Percentiles rank a stretch among this genome's conserved stretches.
Conservation (phyloP, 1,140 invertebrate genomes). For the Condylostylus longicornis region DNA sequence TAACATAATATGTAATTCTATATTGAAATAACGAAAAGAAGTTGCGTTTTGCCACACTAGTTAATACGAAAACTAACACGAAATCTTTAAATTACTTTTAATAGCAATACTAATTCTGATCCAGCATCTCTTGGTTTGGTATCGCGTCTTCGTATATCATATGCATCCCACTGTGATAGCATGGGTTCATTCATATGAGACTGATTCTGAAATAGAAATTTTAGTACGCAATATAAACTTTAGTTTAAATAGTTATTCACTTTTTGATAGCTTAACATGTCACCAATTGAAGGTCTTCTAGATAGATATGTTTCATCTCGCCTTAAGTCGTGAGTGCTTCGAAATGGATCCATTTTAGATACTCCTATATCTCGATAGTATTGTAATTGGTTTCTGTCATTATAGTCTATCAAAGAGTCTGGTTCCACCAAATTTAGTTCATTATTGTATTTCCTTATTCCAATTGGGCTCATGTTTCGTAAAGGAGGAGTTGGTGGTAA, state of each 20-base stretch:
- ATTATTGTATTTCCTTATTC: neutral
- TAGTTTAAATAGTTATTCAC: neutral
- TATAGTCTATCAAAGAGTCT: neutral
- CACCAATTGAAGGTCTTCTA: neutral
- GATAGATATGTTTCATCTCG: slow-evolving; percentile 5
- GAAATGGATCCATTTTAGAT: slow-evolving; percentile 13
- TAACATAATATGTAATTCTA: too few species aligned
- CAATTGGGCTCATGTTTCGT: slow-evolving; percentile 8
- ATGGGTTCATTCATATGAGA: neutral
- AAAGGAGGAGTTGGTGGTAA: slow-evolving; percentile 19
- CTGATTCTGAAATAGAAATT: too few species aligned
- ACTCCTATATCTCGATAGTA: neutral
- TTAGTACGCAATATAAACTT: too few species aligned
- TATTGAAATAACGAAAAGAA: too few species aligned
- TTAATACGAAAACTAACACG: too few species aligned
- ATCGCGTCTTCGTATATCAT: neutral
- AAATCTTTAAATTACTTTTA: neutral
- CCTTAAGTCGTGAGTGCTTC: slow-evolving; percentile 20
- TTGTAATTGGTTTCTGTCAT: slow-evolving; percentile 2
- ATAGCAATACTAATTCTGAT: neutral
- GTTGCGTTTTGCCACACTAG: too few species aligned
- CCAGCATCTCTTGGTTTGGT: neutral
- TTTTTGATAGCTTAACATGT: slow-evolving; percentile 1
- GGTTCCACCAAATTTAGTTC: slow-evolving; percentile 1
- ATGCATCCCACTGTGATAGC: neutral